Evolutionary conservation across 1,140 invertebrate species (phyloP).

Genomic region (Vanessa tameamea): DNA sequence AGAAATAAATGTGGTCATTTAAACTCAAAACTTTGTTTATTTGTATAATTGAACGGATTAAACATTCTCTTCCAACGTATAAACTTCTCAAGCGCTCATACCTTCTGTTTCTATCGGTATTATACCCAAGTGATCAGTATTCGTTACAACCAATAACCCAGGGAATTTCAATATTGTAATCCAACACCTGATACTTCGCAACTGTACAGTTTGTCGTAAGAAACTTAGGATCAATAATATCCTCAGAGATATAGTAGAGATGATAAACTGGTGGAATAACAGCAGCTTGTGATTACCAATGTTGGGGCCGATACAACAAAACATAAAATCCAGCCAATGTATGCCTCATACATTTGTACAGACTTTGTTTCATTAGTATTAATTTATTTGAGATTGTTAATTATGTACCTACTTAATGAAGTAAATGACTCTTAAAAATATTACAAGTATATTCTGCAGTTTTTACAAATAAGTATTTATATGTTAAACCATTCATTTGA

Average conservation of each 20-base stretch:
- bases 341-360: no score
- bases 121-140: slow-evolving; percentile 24
- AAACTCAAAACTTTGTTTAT: neutral
- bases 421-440: no score
- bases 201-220: slow-evolving; percentile 18
- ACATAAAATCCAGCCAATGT: no score
- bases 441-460: no score
- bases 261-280: neutral
- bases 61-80: neutral
- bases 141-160: slow-evolving; percentile 23
- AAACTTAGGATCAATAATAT: slow-evolving; percentile 17
- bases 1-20: no score
- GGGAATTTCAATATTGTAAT: slow-evolving; percentile 31
- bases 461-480: no score
- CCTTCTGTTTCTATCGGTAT: neutral
- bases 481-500: no score
- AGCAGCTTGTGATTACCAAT: neutral
- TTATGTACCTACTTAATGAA: no score
- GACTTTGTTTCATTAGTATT: neutral
- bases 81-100: neutral
- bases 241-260: slow-evolving; percentile 18
- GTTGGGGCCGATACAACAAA: neutral
- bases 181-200: slow-evolving; percentile 26
- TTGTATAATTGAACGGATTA: neutral
- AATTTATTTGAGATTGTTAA: neutral